phyloP scores from a whole-genome alignment of 1,140 invertebrate genomes.

The Trachelipus rathkii region DNA sequence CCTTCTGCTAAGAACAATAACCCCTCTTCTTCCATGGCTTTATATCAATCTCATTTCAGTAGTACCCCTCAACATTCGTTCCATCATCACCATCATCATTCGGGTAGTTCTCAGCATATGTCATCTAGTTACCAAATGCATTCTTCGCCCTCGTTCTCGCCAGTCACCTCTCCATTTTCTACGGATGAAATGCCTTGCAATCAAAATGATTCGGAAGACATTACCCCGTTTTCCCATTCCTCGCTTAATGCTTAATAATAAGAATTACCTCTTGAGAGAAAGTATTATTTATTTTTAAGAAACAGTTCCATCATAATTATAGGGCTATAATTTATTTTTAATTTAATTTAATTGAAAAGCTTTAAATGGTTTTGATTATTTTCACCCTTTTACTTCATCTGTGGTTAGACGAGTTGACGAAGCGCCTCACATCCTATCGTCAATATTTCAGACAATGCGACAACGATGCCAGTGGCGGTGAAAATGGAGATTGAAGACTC shows the following conservation, averaged over 20 bases:
- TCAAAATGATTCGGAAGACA: background rate
- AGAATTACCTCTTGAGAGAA: no score
- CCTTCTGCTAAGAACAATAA: background rate
- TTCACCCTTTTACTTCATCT: no score
- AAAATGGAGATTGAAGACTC: background rate
- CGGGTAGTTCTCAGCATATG: background rate
- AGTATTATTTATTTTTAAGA: no score
- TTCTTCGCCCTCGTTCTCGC: background rate
- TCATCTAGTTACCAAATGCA: background rate
- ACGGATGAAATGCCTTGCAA: background rate
- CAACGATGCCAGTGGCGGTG: background rate
- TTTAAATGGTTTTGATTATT: no score
- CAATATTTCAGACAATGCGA: constrained; percentile 5
- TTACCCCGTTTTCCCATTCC: background rate
- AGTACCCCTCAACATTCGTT: no score
- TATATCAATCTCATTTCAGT: background rate
- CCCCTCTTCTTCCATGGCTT: background rate
- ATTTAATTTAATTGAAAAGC: no score
- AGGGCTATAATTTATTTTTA: no score
- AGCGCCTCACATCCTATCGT: background rate
- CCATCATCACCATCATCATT: background rate
- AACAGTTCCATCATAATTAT: no score
- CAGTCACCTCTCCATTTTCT: background rate
- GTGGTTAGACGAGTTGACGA: background rate
- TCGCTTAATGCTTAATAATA: background rate